Evolutionary conservation across 2,888 invertebrate genomes (phyloP), one percentile per base, ranked within the genome.

Genomic region (Tanypteryx hageni): DNA sequence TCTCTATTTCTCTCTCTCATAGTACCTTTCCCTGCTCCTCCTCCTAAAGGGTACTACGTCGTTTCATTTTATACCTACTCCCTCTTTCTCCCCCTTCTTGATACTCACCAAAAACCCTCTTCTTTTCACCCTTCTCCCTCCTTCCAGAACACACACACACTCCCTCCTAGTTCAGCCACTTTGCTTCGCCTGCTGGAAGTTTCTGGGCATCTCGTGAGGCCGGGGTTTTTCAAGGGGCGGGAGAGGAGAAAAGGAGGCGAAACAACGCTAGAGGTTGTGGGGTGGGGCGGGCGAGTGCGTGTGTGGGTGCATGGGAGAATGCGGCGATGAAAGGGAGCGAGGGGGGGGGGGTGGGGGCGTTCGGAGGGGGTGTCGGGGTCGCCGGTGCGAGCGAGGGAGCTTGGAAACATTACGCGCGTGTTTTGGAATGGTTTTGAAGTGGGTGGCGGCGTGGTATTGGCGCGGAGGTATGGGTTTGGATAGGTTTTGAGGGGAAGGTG

Each of bases 281-380:
- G 93, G 94, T 93, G 93, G 93, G 93, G 93, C 93, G 92, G 93
- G 92, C 57, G 89, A 64, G 93, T 92, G 92, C 91, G 92, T 92
- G 92, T 82, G 93, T n/a, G 92, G 89, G 92, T n/a, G 61, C 16
- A 5, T n/a, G 68, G n/a, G 68, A 68, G 68, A 68, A n/a, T 1
- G 68, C 16, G 68, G n/a, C 58, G 59, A 59, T 9, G 58, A 11
- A 22, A 16, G 57, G 3, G 27, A 61, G 89, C 4, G 59, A 22
- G 59, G 31, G 59, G 4, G 86, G 57, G 22, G 44, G n/a, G n/a
- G 22, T 16, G n/a, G n/a, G 92, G 68, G n/a, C 27, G 31, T 56
- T n/a, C 27, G 44, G 44, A 1, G 44, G 44, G 44, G 44, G 44
- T 44, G 44, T 44, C 16, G 64, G 7, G 16, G 13, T 64, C 64